phyloP scores from a whole-genome alignment of 2,113 vertebrate genomes.

The Meleagris gallopavo region DNA sequence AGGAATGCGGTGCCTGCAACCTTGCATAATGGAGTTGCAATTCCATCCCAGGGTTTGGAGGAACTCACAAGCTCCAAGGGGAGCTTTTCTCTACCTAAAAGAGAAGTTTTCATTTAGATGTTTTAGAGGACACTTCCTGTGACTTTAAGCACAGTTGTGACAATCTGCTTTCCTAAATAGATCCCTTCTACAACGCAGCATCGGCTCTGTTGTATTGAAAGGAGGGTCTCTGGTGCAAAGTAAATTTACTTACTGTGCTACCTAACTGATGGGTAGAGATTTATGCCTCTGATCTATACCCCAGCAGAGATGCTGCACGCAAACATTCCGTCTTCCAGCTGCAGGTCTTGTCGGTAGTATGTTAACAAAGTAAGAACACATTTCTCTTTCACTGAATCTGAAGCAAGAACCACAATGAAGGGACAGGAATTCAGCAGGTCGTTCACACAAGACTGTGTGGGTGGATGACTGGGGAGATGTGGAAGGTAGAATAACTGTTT shows the following conservation, averaged over 20 bases:
- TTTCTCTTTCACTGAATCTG: conserved; percentile 37
- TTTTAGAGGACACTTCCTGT: neutral
- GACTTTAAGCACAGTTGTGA: neutral
- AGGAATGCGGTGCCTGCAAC: conserved; percentile 28
- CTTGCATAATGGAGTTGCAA: neutral
- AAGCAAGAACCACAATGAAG: conserved; percentile 36
- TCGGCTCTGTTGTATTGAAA: neutral
- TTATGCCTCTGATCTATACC: neutral
- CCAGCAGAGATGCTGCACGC: neutral
- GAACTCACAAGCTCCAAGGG: neutral
- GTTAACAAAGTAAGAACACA: conserved; percentile 53
- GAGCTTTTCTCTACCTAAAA: neutral
- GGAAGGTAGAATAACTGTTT: conserved; percentile 14
- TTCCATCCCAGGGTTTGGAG: neutral
- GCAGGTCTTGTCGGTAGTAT: neutral
- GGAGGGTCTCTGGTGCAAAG: neutral
- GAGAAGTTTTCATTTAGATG: neutral
- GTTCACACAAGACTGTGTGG: neutral
- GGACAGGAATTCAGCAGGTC: conserved; percentile 28
- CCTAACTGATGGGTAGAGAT: neutral
- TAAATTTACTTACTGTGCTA: neutral
- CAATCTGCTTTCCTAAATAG: neutral
- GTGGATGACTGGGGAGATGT: neutral
- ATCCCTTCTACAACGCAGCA: neutral
- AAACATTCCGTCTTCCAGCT: neutral